Percentiles rank a stretch among this genome's conserved stretches.
phyloP scores from a whole-genome alignment of 2,888 invertebrate species.

The Choreutis nemorana region DNA sequence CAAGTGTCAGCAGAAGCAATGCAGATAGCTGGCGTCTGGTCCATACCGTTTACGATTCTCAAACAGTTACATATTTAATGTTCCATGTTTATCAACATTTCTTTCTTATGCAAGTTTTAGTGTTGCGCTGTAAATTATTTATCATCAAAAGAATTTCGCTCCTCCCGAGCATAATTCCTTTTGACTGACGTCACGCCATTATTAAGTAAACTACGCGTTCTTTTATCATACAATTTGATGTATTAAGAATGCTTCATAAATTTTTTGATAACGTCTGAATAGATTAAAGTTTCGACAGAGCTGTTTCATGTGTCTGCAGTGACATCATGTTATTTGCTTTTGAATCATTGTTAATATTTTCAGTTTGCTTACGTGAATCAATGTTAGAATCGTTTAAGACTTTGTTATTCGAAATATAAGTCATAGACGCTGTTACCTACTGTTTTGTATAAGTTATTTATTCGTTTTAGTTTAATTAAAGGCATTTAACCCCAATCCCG shows the following conservation, averaged over 20 bases:
- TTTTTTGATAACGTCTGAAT: conserved; percentile 23
- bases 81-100: conserved; percentile 67
- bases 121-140: conserved; percentile 60
- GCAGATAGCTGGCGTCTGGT: too few species aligned
- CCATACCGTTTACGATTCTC: conserved; percentile 59
- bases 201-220: conserved; percentile 32
- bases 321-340: too few species aligned
- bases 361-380: too few species aligned
- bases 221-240: conserved; percentile 28
- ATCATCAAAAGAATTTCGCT: conserved; percentile 64
- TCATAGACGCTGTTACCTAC: too few species aligned
- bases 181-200: conserved; percentile 38
- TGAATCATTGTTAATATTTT: too few species aligned
- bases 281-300: conserved; percentile 39
- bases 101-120: conserved; percentile 65
- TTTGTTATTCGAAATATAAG: too few species aligned
- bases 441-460: too few species aligned
- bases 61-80: conserved; percentile 67
- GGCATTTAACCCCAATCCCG: too few species aligned
- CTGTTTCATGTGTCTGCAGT: conserved; percentile 26
- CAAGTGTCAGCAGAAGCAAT: too few species aligned
- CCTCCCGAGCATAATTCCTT: conserved; percentile 32
- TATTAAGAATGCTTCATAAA: conserved; percentile 24
- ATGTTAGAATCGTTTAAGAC: too few species aligned
- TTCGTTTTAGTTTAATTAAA: too few species aligned